Conservation (phyloP, 2,888 invertebrate species). For the Abscondita cerata region DNA sequence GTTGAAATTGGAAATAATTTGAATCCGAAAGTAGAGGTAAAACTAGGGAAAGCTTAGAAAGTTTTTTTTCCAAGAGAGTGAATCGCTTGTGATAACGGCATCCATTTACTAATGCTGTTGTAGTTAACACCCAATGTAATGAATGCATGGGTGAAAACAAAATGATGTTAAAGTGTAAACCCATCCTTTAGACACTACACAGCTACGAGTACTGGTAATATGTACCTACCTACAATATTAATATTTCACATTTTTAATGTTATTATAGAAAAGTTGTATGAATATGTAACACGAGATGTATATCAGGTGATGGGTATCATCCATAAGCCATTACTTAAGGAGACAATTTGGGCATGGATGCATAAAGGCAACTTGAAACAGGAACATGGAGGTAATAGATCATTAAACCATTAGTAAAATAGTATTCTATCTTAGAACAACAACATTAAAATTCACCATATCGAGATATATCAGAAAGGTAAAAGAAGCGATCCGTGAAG, state of each 20-base stretch:
- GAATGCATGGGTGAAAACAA: slow-evolving; percentile 67
- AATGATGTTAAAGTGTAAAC: slow-evolving; percentile 92
- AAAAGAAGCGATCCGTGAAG: slow-evolving; percentile 68
- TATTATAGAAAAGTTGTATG: slow-evolving; percentile 77
- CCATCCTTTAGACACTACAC: slow-evolving; percentile 99
- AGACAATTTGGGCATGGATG: slow-evolving; percentile 89
- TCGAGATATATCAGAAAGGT: slow-evolving; percentile 89
- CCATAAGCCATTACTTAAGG: slow-evolving; percentile 84
- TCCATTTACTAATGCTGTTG: slow-evolving; percentile 54
- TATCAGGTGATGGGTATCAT: slow-evolving; percentile 96
- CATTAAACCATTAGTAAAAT: too few relatives aligned
- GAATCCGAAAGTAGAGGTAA: slow-evolving; percentile 82
- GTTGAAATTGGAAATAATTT: slow-evolving; percentile 66
- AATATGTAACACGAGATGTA: slow-evolving; percentile 98
- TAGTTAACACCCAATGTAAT: slow-evolving; percentile 23
- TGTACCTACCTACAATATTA: too few relatives aligned
- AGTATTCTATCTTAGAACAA: too few relatives aligned
- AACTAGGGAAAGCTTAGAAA: slow-evolving; percentile 88
- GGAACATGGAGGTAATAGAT: too few relatives aligned
- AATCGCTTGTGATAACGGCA: slow-evolving; percentile 61
- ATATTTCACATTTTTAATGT: too few relatives aligned
- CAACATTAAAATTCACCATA: slow-evolving; percentile 58
- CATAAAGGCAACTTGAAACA: slow-evolving; percentile 69
- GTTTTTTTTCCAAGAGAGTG: slow-evolving; percentile 88
- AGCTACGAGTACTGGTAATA: too few relatives aligned